Evolutionary conservation across 2,113 vertebrate genomes (phyloP).

Genomic region (Telmatochromis brichardi): DNA sequence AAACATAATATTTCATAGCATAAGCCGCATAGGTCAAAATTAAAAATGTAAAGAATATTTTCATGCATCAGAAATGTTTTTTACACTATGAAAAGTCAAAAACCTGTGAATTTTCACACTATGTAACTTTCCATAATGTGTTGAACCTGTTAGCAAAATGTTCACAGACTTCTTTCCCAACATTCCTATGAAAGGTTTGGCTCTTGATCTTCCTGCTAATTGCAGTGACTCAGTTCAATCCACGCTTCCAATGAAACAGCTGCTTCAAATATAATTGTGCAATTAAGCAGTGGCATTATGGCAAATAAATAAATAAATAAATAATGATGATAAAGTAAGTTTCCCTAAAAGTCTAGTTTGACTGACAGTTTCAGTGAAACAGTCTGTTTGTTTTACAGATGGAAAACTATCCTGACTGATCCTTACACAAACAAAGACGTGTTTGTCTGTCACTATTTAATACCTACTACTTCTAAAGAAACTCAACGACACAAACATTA

Average conservation of each 20-base stretch:
- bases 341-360: neutral
- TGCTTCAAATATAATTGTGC: neutral
- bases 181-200: neutral
- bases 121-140: neutral
- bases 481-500: neutral
- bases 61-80: neutral
- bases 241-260: neutral
- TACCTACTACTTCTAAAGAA: neutral
- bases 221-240: neutral
- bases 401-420: neutral
- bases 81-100: neutral
- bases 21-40: neutral
- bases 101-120: neutral
- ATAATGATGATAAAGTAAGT: neutral
- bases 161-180: neutral
- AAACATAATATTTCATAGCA: neutral
- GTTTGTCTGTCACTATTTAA: neutral
- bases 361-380: neutral
- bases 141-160: neutral
- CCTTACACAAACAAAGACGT: neutral
- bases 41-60: neutral
- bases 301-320: neutral
- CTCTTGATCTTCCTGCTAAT: neutral
- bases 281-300: neutral
- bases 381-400: neutral